These are phyloP conservation scores for Lepus townsendii DNA, from an alignment of 2,797 vertebrate species.

Conservation along the genomic window DNA sequence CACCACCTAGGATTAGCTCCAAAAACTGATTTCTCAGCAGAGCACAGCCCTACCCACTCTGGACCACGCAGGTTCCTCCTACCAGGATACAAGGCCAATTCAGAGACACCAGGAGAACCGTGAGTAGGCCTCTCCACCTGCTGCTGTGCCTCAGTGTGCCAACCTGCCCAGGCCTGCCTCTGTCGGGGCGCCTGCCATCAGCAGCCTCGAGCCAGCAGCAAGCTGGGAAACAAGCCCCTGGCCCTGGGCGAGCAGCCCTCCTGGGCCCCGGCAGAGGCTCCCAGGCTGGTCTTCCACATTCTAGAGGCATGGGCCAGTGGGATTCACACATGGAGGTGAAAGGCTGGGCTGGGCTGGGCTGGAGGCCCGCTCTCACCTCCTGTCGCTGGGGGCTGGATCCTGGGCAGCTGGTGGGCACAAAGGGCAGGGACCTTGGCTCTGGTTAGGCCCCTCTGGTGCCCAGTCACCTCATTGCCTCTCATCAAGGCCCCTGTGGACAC, in stretches of 20 bases:
- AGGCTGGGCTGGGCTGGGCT: not conserved
- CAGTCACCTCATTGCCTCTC: not conserved
- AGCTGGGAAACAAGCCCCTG: not conserved
- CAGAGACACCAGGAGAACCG: not conserved
- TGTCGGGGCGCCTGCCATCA: not conserved
- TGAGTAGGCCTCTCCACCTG: too few relatives aligned
- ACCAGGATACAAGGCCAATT: not conserved
- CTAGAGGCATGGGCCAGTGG: not conserved
- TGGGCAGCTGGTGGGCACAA: not conserved
- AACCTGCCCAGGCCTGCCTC: not conserved
- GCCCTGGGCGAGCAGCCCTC: not conserved
- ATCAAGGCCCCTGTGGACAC: not conserved
- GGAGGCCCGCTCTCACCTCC: not conserved
- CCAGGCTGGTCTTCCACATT: too few relatives aligned
- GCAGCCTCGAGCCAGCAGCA: not conserved
- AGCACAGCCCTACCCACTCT: not conserved
- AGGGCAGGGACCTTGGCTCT: not conserved
- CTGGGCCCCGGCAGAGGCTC: not conserved
- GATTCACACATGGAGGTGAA: not conserved
- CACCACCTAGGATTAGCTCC: accelerated
- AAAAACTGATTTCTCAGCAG: not conserved
- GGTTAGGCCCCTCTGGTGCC: not conserved
- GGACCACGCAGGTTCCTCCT: not conserved
- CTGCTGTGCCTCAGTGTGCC: not conserved
- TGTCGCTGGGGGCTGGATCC: not conserved